phyloP scores from a whole-genome alignment of 2,888 invertebrate genomes.

The Ditylenchus weischeri region DNA sequence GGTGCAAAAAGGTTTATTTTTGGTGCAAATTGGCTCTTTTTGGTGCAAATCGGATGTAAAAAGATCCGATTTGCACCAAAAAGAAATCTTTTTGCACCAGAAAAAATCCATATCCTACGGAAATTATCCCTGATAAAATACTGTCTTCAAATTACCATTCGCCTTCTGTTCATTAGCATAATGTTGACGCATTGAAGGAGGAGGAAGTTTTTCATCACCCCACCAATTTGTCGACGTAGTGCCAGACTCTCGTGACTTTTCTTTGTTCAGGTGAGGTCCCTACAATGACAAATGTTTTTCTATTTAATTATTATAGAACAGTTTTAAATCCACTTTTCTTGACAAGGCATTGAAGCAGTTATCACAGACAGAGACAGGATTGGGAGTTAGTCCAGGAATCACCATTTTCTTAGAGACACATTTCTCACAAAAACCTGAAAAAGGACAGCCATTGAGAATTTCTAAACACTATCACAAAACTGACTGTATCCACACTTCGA shows the following conservation, averaged over 20 bases:
- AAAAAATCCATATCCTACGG: too few relatives aligned
- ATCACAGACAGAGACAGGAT: slow-evolving; percentile 50
- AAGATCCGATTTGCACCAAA: too few relatives aligned
- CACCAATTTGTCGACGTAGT: slow-evolving; percentile 38
- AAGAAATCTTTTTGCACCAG: too few relatives aligned
- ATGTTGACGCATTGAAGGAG: slow-evolving; percentile 43
- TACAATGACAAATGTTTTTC: neutral
- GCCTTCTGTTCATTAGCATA: slow-evolving; percentile 7
- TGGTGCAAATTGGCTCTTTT: too few relatives aligned
- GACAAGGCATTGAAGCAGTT: slow-evolving; percentile 38
- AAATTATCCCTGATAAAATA: too few relatives aligned
- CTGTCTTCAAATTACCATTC: neutral
- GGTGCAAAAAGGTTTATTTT: too few relatives aligned
- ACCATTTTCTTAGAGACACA: slow-evolving; percentile 44
- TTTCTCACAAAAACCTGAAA: slow-evolving; percentile 51
- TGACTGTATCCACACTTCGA: slow-evolving; percentile 45
- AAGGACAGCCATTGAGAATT: neutral
- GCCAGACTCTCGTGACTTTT: slow-evolving; percentile 4
- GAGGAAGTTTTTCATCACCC: slow-evolving; percentile 48
- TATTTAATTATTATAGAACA: slow-evolving; percentile 7
- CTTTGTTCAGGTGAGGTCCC: neutral
- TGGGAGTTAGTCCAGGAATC: slow-evolving; percentile 39
- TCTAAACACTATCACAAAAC: neutral
- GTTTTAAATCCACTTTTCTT: slow-evolving; percentile 17
- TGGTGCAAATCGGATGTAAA: too few relatives aligned